phyloP scores from a whole-genome alignment of 1,140 invertebrate species.

The Venustaconcha ellipsiformis region DNA sequence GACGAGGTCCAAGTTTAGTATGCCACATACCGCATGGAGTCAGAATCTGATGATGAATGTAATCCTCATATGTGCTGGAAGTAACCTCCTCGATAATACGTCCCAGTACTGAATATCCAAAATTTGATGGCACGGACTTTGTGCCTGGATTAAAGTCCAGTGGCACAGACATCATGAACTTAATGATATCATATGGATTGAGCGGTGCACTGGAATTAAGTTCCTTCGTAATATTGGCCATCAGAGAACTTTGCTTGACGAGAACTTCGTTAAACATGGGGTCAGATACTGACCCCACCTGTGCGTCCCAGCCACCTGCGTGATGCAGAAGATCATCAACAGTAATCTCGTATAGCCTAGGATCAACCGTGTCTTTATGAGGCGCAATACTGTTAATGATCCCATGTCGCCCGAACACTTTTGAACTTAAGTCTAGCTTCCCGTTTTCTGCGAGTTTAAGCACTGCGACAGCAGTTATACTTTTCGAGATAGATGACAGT shows the following conservation, averaged over 20 bases:
- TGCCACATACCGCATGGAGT: constrained; percentile 66
- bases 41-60: constrained; percentile 55
- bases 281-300: constrained; percentile 49
- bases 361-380: constrained; percentile 32
- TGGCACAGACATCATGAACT: constrained; percentile 50
- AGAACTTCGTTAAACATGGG: constrained; percentile 54
- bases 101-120: constrained; percentile 67
- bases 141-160: constrained; percentile 61
- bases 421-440: constrained; percentile 39
- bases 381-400: constrained; percentile 46
- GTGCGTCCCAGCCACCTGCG: constrained; percentile 58
- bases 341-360: constrained; percentile 54
- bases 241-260: constrained; percentile 32
- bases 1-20: constrained; percentile 45
- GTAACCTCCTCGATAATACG: constrained; percentile 60
- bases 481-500: constrained; percentile 56
- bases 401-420: constrained; percentile 54
- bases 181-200: constrained; percentile 42
- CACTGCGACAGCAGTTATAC: constrained; percentile 56
- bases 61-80: constrained; percentile 55
- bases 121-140: constrained; percentile 61
- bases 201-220: constrained; percentile 37
- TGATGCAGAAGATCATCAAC: constrained; percentile 60
- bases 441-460: constrained; percentile 53
- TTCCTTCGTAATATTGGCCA: constrained; percentile 50